Percentiles rank a stretch among this genome's conserved stretches.
Conservation (phyloP, 2,888 invertebrate species). For the Nephrotoma flavescens region DNA sequence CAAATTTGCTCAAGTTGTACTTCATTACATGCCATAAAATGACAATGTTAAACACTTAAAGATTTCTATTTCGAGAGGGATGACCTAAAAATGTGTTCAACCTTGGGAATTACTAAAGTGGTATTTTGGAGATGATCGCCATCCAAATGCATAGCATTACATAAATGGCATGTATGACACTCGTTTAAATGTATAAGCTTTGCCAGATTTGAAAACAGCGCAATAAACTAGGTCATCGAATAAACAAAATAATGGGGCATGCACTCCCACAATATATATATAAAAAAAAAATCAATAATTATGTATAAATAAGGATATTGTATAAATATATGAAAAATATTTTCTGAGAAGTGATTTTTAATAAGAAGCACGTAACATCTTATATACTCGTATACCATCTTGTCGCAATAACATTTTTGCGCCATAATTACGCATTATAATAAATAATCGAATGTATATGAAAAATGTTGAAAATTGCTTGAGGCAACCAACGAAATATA, state of each 20-base stretch:
- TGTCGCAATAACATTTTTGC: neutral
- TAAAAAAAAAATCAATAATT: neutral
- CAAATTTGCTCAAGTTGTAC: neutral
- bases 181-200: neutral
- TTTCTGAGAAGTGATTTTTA: neutral
- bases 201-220: neutral
- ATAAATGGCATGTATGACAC: neutral
- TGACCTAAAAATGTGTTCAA: neutral
- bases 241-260: neutral
- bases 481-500: neutral
- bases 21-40: neutral
- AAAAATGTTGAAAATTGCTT: neutral
- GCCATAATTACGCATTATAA: neutral
- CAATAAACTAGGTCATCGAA: neutral
- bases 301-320: neutral
- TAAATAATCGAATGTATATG: neutral
- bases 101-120: neutral
- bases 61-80: neutral
- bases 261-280: neutral
- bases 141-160: neutral
- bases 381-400: neutral
- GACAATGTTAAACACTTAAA: neutral
- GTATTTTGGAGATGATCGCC: neutral
- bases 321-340: neutral
- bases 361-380: neutral